Evolutionary conservation across 2,888 invertebrate genomes (phyloP), one percentile per base, ranked within the genome.

Genomic region (Leptopilina syphax): DNA sequence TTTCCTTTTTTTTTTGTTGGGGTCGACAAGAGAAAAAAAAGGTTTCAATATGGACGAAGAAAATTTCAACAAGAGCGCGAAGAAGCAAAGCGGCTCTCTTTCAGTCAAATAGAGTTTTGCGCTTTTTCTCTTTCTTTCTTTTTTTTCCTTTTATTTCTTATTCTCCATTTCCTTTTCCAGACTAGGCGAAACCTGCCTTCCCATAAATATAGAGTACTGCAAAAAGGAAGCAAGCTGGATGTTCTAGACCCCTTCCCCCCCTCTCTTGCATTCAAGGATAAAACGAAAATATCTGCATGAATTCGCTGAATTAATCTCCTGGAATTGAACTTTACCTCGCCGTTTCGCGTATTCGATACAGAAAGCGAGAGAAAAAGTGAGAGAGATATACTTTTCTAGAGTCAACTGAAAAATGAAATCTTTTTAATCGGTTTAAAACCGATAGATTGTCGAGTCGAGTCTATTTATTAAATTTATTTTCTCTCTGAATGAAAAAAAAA

Each of bases 281-380:
- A 73, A 73, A 57, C 57, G 70, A 57, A 73, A 73, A 73, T 73
- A 54, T 73, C 54, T 73, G 70, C 70, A 73, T 73, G 70, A 57
- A 57, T 73, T 73, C 57, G 54, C 54, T 9, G 34, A 57, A 73
- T 73, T 73, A 73, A 73, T 57, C 68, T 63, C 68, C 27, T 47
- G 68, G 50, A 54, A 70, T 70, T 70, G 68, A 50, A 70, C 50
- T 50, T 50, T 47, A 27, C 3, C 41, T 66, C 50, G 50, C 27
- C 47, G 68, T 70, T 24, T 3, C 63, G 63, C 24, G 50, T 27
- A 70, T 54, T 50, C 24, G 12, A 70, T 18, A 68, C 68, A 50
- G 50, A 50, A 12, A 50, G 50, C 50, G 12, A 50, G 9, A 50
- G 50, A 50, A 50, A 12, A 50, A 50, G 50, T 10, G 50, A 50